Base-by-base conservation (phyloP, 1,140 invertebrate genomes). In the Drosophila pseudoobscura region DNA sequence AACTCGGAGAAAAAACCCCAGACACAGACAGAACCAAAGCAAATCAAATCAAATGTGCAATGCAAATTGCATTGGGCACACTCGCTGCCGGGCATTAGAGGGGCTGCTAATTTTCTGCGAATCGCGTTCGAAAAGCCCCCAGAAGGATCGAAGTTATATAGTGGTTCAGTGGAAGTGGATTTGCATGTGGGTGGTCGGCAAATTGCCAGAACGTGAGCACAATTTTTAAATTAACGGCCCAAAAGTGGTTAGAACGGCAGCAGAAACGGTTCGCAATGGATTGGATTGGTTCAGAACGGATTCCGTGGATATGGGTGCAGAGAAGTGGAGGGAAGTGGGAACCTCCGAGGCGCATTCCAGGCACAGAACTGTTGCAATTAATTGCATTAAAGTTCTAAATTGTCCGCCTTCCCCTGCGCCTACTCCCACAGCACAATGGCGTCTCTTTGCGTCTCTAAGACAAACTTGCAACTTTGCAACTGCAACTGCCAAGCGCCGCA, bases 141-240 rank as follows among this genome's bases (percentile, higher is more conserved):
- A 69, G 45, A 57, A 47, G 45, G 45, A 69, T 69, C 65, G 63
- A 26, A 69, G 65, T 47, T 55, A 66, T 65, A 54, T 60, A 44
- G 55, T 46, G n/a, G 44, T 20, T 64, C 26, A 45, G 35, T 31
- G 44, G 44, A 31, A 26, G 6, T 56, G 61, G 60, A 83, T 89
- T 88, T 83, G 83, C 79, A 88, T 88, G 87, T 90, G 87, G 87
- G 87, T 90, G 87, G 87, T 80, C 84, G 68, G 75, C 73, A 90
- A 90, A 90, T 90, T 90, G 87, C 78, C 60, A 56, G 82, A 90
- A 87, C 87, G 87, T 90, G 87, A 90, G 82, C 73, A 77, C 87
- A 90, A 90, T 90, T 83, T 84, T 89, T 77, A 88, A 89, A 89
- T 88, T 83, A 88, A 88, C 83, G 75, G 83, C 75, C 57, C 52